A percentile compares a stretch with the other conserved stretches of the same genome.
Evolutionary conservation across 2,888 invertebrate species (phyloP).

Genomic region (Emmelina monodactyla): DNA sequence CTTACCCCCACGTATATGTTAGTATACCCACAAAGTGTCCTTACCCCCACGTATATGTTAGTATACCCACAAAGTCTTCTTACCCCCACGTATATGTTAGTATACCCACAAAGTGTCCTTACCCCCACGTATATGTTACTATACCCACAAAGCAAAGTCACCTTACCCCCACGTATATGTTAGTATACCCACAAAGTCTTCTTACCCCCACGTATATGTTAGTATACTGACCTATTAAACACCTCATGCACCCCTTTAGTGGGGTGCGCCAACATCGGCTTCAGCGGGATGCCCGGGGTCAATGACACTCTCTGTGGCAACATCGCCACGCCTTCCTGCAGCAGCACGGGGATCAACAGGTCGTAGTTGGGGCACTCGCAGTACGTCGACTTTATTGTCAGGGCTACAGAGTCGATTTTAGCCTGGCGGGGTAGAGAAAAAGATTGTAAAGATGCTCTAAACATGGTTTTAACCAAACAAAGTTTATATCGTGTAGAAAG

Average conservation of each 20-base stretch:
- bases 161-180: too few species aligned
- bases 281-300: constrained; percentile 91
- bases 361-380: constrained; percentile 97
- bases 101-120: too few species aligned
- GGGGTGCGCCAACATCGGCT: constrained; percentile 99
- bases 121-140: too few species aligned
- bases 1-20: too few species aligned
- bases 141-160: too few species aligned
- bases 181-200: too few species aligned
- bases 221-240: constrained; percentile 71
- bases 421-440: constrained; percentile 28
- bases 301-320: constrained; percentile 85
- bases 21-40: too few species aligned
- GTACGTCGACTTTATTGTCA: constrained; percentile 90
- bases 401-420: constrained; percentile 74
- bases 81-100: too few species aligned
- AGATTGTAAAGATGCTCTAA: neutral
- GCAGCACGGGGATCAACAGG: constrained; percentile 77
- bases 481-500: too few species aligned
- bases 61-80: too few species aligned
- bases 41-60: too few species aligned
- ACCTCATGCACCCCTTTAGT: constrained; percentile 94
- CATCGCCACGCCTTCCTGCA: constrained; percentile 77
- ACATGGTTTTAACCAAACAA: neutral
- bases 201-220: too few species aligned